Conservation (phyloP, 2,888 invertebrate species). For the Leistus spinibarbis region DNA sequence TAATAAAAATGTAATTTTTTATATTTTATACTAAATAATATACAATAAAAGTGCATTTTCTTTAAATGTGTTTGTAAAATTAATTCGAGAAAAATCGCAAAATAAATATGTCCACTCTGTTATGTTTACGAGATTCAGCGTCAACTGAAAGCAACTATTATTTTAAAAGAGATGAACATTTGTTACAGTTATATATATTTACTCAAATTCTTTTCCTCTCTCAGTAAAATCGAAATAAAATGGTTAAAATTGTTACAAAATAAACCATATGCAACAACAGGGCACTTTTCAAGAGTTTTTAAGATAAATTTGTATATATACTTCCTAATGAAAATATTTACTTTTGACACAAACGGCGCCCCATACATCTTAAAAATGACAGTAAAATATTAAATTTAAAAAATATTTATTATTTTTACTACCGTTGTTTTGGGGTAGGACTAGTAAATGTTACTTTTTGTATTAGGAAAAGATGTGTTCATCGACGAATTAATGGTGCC, state of each 20-base stretch:
- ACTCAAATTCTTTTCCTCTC: background rate
- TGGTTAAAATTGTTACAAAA: no score
- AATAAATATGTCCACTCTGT: background rate
- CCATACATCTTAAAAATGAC: no score
- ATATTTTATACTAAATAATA: no score
- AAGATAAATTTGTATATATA: no score
- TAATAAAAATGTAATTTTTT: no score
- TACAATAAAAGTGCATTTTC: no score
- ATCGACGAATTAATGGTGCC: background rate
- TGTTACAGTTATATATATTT: background rate
- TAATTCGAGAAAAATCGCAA: background rate
- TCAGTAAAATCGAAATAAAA: background rate
- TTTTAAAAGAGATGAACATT: background rate
- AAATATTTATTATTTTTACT: no score
- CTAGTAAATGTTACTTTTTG: background rate
- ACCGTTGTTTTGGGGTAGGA: background rate
- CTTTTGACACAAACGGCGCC: no score
- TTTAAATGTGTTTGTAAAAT: no score
- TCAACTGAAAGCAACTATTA: background rate
- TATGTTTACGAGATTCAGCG: background rate
- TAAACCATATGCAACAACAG: background rate
- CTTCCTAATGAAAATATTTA: no score
- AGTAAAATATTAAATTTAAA: no score
- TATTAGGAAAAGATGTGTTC: background rate
- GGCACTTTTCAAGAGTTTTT: no score